These are phyloP conservation scores for Phortica magna DNA, from an alignment of 2,888 invertebrate species.

Conservation along the genomic window DNA sequence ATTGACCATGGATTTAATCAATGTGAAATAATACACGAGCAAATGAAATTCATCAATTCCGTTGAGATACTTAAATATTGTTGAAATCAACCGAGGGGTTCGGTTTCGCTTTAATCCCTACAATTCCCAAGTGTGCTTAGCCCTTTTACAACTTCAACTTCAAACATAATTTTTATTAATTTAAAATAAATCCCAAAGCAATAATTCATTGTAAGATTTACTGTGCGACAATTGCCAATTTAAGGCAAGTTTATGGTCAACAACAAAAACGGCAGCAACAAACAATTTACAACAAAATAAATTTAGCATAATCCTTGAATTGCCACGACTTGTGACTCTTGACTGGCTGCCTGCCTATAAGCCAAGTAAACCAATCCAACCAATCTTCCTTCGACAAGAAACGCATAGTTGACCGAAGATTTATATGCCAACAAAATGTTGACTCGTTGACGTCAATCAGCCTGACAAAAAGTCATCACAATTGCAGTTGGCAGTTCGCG, in stretches of 20 bases:
- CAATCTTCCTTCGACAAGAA: slow-evolving; percentile 47
- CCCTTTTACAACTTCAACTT: slow-evolving; percentile 3
- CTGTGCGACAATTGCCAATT: slow-evolving; percentile 72
- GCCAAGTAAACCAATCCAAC: background rate
- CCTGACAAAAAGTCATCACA: slow-evolving; percentile 76
- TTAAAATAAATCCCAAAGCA: slow-evolving; percentile 58
- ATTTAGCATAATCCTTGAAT: slow-evolving; percentile 45
- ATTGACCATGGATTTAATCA: background rate
- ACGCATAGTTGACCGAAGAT: slow-evolving; percentile 61
- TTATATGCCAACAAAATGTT: slow-evolving; percentile 66
- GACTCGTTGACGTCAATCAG: slow-evolving; percentile 74
- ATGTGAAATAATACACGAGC: background rate
- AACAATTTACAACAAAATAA: slow-evolving; percentile 54
- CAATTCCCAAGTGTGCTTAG: background rate
- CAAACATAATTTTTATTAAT: slow-evolving; percentile 43
- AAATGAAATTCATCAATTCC: background rate
- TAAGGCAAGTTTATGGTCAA: slow-evolving; percentile 69
- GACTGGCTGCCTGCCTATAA: background rate
- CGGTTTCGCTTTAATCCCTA: background rate
- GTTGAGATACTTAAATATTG: background rate
- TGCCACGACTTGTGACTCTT: background rate
- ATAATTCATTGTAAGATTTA: slow-evolving; percentile 71
- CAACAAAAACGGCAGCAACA: slow-evolving; percentile 42
- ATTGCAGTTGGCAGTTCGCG: slow-evolving; percentile 55
- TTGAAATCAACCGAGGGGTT: background rate